Percentiles rank a stretch among this genome's conserved stretches.
Conservation (phyloP, 2,113 vertebrate genomes). For the Pteropus alecto region DNA sequence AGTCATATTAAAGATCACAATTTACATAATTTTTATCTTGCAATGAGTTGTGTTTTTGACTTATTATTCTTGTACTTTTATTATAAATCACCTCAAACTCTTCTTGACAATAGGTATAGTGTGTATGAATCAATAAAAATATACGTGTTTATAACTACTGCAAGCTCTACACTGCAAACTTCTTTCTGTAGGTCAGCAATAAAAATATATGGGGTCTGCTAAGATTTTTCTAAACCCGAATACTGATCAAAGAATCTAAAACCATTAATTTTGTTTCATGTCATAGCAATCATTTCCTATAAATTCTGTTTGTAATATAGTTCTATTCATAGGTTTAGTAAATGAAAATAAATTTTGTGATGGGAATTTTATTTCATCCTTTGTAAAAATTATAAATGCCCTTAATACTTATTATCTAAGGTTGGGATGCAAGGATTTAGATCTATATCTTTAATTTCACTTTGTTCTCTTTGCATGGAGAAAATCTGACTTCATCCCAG, state of each 20-base stretch:
- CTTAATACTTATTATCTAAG: not conserved
- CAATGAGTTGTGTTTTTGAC: not conserved
- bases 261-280: not conserved
- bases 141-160: not conserved
- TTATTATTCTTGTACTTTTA: not conserved
- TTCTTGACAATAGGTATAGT: not conserved
- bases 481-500: not conserved
- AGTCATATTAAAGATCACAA: not conserved
- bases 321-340: slow-evolving; percentile 13
- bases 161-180: not conserved
- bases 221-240: not conserved
- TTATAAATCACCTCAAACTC: not conserved
- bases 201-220: not conserved
- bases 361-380: not conserved
- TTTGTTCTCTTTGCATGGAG: not conserved
- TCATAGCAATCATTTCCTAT: not conserved
- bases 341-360: not conserved
- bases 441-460: not conserved
- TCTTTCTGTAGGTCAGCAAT: not conserved
- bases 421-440: not conserved
- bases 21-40: not conserved
- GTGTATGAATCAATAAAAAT: not conserved
- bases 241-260: not conserved
- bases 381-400: not conserved
- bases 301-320: not conserved